Base-by-base conservation (phyloP, 2,888 invertebrate species). In the Charanyca ferruginea region DNA sequence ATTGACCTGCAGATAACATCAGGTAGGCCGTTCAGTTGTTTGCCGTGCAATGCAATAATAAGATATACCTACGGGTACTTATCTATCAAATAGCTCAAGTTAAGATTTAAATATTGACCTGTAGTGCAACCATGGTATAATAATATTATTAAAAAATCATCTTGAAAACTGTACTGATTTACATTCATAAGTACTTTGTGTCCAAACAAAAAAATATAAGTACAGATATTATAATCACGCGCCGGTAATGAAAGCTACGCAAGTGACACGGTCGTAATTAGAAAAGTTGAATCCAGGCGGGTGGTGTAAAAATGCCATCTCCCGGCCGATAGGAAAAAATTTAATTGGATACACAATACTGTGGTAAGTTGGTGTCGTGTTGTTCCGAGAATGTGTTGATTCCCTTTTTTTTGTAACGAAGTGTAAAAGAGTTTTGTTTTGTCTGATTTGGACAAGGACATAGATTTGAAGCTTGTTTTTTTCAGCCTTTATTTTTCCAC, bases 331-430 rank as follows among this genome's bases (percentile, higher is more conserved):
- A 83, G 81, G 84, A 79, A 79, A 85, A 84, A 76, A 86, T 88
- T 90, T 91, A 91, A 92, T 92, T 93, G 90, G 89, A 89, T 83
- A 87, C 85, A 88, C 86, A 87, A 87, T 85, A 86, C 83, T 77
- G 79, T 72, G 67, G 73, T 67, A 65, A 79, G 66, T 70, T 75
- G 42, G 20, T n/a, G 25, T 47, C 22, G 54, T 53, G 55, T 63
- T 73, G 65, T 38, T 53, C 35, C 35, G 38, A 45, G 54, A 28
- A 53, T 51, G 44, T 38, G 44, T 8, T 35, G 6, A 11, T 20
- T 16, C 11, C 9, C 28, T 28, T 23, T 23, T 75, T 52, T 61
- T 62, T 58, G 23, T 13, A 22, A 49, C 28, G 18, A 61, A n/a
- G 54, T 51, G 23, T 59, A 23, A 22, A 41, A 41, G 41, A 35